phyloP scores from a whole-genome alignment of 1,140 invertebrate genomes.

The Plectus sambesii region DNA sequence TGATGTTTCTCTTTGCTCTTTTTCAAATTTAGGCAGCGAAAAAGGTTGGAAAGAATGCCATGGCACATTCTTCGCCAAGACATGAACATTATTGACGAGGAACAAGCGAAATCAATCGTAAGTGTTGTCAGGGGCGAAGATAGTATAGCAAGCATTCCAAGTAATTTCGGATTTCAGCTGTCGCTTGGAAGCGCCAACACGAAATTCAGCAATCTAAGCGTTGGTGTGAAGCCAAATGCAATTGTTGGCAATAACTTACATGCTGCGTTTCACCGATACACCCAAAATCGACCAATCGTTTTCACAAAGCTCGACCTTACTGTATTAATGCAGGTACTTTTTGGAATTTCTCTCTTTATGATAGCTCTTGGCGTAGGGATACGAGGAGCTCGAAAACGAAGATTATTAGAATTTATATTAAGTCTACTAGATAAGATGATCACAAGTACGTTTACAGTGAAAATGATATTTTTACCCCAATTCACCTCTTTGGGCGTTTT shows the following conservation, averaged over 20 bases:
- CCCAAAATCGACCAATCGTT: slow-evolving; percentile 36
- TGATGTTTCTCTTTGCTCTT: background rate
- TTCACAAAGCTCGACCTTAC: too few species aligned
- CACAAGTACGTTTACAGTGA: too few species aligned
- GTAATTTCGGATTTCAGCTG: slow-evolving; percentile 24
- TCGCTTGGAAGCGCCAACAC: slow-evolving; percentile 40
- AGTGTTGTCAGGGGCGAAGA: background rate
- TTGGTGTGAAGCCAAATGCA: slow-evolving; percentile 33
- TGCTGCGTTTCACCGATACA: slow-evolving; percentile 36
- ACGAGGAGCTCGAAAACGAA: too few species aligned
- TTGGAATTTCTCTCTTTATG: too few species aligned
- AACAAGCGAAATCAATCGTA: slow-evolving; percentile 39
- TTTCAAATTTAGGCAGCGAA: slow-evolving; percentile 30
- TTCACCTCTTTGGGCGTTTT: too few species aligned
- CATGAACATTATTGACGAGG: slow-evolving; percentile 41
- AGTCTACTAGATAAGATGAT: too few species aligned
- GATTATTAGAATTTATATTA: too few species aligned
- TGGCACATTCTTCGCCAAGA: slow-evolving; percentile 42
- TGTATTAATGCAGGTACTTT: too few species aligned
- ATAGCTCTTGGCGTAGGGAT: too few species aligned
- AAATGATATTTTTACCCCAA: too few species aligned
- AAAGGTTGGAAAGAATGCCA: slow-evolving; percentile 40
- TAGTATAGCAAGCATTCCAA: background rate
- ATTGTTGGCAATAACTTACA: slow-evolving; percentile 44
- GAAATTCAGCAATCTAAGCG: slow-evolving; percentile 39